A percentile compares a stretch with the other conserved stretches of the same genome.
Conservation (phyloP, 2,797 vertebrate species). For the Graptemys geographica region DNA sequence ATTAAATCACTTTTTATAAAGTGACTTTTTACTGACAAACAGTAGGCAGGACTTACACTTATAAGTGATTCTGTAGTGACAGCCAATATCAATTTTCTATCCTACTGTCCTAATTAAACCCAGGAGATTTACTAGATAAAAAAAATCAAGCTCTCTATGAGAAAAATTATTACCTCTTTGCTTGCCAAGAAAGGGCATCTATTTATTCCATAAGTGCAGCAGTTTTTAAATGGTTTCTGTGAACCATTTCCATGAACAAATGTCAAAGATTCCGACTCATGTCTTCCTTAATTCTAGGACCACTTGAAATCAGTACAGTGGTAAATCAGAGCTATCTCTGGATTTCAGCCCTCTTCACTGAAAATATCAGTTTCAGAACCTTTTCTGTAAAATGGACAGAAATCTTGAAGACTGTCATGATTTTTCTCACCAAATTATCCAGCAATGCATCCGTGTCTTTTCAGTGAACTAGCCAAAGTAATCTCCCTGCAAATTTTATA, state of each 20-base stretch:
- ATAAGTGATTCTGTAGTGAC: not conserved
- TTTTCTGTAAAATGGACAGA: not conserved
- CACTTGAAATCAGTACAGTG: not conserved
- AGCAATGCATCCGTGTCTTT: not conserved
- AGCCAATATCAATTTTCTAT: not conserved
- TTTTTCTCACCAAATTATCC: not conserved
- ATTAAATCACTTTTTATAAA: not conserved
- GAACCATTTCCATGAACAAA: fast-evolving
- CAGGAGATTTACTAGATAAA: not conserved
- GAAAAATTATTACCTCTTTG: not conserved
- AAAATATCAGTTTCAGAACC: not conserved
- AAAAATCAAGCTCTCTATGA: not conserved
- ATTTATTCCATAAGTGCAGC: not conserved
- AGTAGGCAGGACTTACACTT: not conserved
- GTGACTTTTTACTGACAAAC: not conserved
- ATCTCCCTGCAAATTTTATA: not conserved
- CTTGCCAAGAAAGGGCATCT: not conserved
- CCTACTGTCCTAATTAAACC: fast-evolving
- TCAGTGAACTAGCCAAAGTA: not conserved
- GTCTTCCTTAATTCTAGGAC: not conserved
- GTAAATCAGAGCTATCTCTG: fast-evolving
- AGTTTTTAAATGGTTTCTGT: not conserved
- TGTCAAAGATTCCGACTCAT: not conserved
- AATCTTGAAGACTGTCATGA: not conserved
- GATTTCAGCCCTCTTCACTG: not conserved